Conservation (phyloP, 2,888 invertebrate species). For the Diarsia mendica region DNA sequence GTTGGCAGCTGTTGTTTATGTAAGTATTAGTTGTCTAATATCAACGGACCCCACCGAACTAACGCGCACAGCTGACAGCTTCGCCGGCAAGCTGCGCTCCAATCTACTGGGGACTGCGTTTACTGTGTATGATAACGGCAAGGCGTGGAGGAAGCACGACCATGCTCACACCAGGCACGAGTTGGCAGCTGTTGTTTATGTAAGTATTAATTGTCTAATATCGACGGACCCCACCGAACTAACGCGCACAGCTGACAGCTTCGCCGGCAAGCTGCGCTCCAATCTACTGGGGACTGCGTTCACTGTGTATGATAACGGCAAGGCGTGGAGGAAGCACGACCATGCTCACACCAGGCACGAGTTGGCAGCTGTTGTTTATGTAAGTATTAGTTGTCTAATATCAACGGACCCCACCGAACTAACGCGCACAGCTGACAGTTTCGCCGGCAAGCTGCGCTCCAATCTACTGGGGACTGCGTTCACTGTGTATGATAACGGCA, state of each 20-base stretch:
- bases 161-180: slow-evolving; percentile 94
- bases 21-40: slow-evolving; percentile 97
- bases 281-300: slow-evolving; percentile 99
- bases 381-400: slow-evolving; percentile 97
- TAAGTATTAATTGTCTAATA: slow-evolving; percentile 97
- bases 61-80: slow-evolving; percentile 97
- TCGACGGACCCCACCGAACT: slow-evolving; percentile 99
- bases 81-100: slow-evolving; percentile 98
- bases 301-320: slow-evolving; percentile 98
- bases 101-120: slow-evolving; percentile 99
- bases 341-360: slow-evolving; percentile 94
- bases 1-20: slow-evolving; percentile 98
- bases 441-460: slow-evolving; percentile 98
- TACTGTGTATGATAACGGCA: slow-evolving; percentile 98
- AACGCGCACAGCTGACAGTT: slow-evolving; percentile 97
- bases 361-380: slow-evolving; percentile 98
- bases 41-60: slow-evolving; percentile 99
- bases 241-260: slow-evolving; percentile 97
- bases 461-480: slow-evolving; percentile 99
- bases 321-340: slow-evolving; percentile 91
- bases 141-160: slow-evolving; percentile 91
- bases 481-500: slow-evolving; percentile 98
- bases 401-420: slow-evolving; percentile 99
- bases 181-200: slow-evolving; percentile 98
- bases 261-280: slow-evolving; percentile 98